Conservation (phyloP, 2,797 vertebrate species). For the Rhinatrema bivittatum region DNA sequence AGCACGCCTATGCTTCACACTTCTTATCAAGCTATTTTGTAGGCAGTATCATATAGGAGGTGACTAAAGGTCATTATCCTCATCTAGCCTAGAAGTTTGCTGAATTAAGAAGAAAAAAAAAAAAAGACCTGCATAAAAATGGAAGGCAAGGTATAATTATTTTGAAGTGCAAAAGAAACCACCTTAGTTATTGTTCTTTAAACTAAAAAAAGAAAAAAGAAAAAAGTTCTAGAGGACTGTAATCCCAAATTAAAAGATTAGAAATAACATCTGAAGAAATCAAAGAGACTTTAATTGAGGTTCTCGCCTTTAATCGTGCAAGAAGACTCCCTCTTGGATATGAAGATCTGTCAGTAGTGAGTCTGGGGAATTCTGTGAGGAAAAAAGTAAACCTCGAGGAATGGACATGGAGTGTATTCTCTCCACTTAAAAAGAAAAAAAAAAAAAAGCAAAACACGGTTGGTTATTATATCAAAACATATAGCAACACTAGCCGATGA, state of each 20-base stretch:
- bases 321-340: constrained; percentile 63
- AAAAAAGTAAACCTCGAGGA: constrained; percentile 56
- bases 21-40: constrained; percentile 66
- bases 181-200: constrained; percentile 44
- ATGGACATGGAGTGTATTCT: constrained; percentile 48
- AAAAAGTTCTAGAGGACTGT: constrained; percentile 62
- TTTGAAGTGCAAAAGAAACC: constrained; percentile 45
- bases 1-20: constrained; percentile 49
- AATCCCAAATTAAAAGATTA: constrained; percentile 78
- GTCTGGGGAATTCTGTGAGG: constrained; percentile 61
- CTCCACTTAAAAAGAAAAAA: constrained; percentile 41
- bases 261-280: constrained; percentile 77
- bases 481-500: constrained; percentile 23
- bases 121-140: too few relatives aligned
- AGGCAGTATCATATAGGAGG: constrained; percentile 50
- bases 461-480: constrained; percentile 34
- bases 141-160: constrained; percentile 17
- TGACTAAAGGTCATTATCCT: constrained; percentile 67
- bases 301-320: constrained; percentile 73
- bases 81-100: constrained; percentile 53
- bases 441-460: constrained; percentile 22
- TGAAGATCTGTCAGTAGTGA: constrained; percentile 61
- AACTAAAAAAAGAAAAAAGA: constrained; percentile 50
- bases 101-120: constrained; percentile 54
- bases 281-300: constrained; percentile 76